phyloP scores from a whole-genome alignment of 2,888 invertebrate species.

The Halictus ligatus region DNA sequence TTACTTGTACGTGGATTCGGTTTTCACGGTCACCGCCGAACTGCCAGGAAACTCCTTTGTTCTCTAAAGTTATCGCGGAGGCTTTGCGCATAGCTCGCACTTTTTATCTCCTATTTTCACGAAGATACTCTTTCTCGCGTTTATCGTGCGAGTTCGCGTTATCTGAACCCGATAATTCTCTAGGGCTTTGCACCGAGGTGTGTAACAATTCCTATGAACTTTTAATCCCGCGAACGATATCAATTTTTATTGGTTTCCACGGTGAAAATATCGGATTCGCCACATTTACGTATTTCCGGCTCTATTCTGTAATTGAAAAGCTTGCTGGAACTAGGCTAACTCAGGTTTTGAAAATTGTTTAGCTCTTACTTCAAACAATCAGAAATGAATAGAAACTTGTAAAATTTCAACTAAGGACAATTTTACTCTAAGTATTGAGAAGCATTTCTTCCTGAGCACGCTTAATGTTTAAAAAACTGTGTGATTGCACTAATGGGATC shows the following conservation, averaged over 20 bases:
- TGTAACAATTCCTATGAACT: neutral
- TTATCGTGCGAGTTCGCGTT: conserved; percentile 33
- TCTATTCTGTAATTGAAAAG: too few relatives aligned
- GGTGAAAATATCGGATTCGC: too few relatives aligned
- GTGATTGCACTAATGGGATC: too few relatives aligned
- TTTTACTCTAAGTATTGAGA: too few relatives aligned
- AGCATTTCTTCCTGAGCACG: too few relatives aligned
- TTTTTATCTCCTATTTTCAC: conserved; percentile 11
- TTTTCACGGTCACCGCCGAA: neutral
- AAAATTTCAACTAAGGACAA: too few relatives aligned
- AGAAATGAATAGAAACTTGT: too few relatives aligned
- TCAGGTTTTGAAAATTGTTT: too few relatives aligned
- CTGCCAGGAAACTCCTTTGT: conserved; percentile 50
- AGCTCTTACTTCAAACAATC: too few relatives aligned
- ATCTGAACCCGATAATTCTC: conserved; percentile 39
- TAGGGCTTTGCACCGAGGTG: neutral
- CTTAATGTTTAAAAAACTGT: too few relatives aligned
- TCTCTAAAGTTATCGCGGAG: conserved; percentile 51
- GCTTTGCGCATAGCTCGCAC: neutral
- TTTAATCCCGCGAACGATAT: neutral
- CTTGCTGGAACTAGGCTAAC: too few relatives aligned
- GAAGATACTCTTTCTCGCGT: neutral
- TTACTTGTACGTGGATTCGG: neutral
- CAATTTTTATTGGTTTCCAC: neutral
- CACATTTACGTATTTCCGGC: too few relatives aligned